Base-by-base conservation (phyloP, 1,140 invertebrate species). In the Euwallacea fornicatus region DNA sequence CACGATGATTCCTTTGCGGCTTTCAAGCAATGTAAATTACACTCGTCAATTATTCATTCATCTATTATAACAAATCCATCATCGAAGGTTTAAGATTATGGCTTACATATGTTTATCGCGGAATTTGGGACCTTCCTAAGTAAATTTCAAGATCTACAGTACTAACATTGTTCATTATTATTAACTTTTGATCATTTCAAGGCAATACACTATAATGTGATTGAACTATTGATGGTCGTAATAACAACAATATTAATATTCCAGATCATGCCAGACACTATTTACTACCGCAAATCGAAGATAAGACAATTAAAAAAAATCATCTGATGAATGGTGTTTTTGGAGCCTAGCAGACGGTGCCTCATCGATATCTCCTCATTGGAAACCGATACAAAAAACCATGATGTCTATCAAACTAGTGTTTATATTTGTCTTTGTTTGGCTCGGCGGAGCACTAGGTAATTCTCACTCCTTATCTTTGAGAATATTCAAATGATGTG, bases 191-290 rank as follows among this genome's bases (percentile, higher is more conserved):
- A 1, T 33, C 21, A 33, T 33, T 33, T 33, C 21, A 33, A 33
- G 4, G 21, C 21, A 33, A 33, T 33, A 33, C 4, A 33, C 21
- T 33, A 33, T 33, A 33, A 33, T 33, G 21, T 33, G 42, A 61
- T 42, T 42, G 42, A 61, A 42, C 59, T 61, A 61, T 61, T 61
- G 43, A 61, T 61, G 3, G 33, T 33, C 21, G 1, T 33, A 33
- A 33, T 33, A 33, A 33, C 21, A 33, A 33, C 21, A 33, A 33
- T 33, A 33, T 11, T 61, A n/a, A 42, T 64, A 42, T 64, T 64
- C 11, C 46, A 64, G 62, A 50, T 16, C 42, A 64, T 64, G 62
- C 62, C 43, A 15, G 43, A 8, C 62, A 50, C 9, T 64, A 44
- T 47, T 64, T 64, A 64, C 44, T 41, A 47, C 43, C 13, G 47